Base-by-base conservation (phyloP, 1,140 invertebrate genomes). In the Agraylea sexmaculata region DNA sequence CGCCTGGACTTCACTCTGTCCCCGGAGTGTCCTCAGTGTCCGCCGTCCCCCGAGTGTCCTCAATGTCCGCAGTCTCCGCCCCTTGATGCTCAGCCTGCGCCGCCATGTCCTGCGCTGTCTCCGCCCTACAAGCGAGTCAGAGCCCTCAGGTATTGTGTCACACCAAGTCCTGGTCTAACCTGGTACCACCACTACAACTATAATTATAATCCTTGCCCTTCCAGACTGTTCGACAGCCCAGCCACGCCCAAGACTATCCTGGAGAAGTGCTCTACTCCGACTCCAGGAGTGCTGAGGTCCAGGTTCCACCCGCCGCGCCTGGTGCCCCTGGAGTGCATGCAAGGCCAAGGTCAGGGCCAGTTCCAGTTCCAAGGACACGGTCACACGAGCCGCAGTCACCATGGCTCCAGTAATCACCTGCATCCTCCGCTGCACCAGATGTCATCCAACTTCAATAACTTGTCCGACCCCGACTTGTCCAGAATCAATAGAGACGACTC, bases 231-330 rank as follows among this genome's bases (percentile, higher is more conserved):
- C 55, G 85, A 88, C 60, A 84, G 80, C 22, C 85, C 86, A 7
- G 74, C 82, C 33, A 88, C 86, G 10, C 86, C 86, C 23, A 88
- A 88, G 63, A 87, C 83, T 2, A 64, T 89, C 12, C 62, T 88
- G n/a, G 75, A 85, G 54, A 86, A 84, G 53, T 78, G 77, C 40
- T 69, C 73, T 5, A 71, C 70, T 19, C 69, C 71, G 11, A 62
- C 64, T 21, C 68, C 74, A 51, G 59, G 74, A 32, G 60, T 68
- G 39, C 59, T 68, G 1, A 55, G 66, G 31, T 59, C 57, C 17
- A 59, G 71, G 46, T 57, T 73, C 15, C 69, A 71, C 54, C 47
- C 62, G 47, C 43, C 55, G 27, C 29, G 37, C 6, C 6, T 33
- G n/a, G 18, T 16, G 11, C 27, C 30, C 2, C 29, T 25, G 15